Evolutionary conservation across 2,797 vertebrate species (phyloP).

Genomic region (Cuniculus paca): DNA sequence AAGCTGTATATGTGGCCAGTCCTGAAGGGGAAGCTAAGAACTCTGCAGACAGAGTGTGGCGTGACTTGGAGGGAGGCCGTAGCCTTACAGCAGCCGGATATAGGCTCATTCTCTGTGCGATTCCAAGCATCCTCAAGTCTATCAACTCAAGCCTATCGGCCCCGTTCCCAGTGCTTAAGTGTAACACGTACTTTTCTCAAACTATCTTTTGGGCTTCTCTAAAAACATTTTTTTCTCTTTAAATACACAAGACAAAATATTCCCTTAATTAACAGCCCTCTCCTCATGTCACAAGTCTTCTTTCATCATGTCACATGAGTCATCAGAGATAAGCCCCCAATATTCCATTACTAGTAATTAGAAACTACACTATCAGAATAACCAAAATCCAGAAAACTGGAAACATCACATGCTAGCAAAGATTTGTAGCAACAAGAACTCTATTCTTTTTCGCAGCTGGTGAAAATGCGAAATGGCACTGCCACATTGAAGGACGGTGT

Average conservation of each 20-base stretch:
- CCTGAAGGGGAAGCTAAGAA: neutral
- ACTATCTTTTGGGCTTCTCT: neutral
- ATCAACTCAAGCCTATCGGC: neutral
- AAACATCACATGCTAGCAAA: neutral
- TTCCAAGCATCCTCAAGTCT: neutral
- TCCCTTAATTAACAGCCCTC: neutral
- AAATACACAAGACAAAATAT: neutral
- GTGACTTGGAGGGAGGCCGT: too few species aligned
- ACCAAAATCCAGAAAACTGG: neutral
- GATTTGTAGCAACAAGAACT: neutral
- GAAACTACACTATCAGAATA: too few species aligned
- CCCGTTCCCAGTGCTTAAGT: neutral
- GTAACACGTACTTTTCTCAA: neutral
- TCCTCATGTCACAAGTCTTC: too few species aligned
- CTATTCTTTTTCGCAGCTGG: neutral
- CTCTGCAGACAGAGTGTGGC: neutral
- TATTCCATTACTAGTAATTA: too few species aligned
- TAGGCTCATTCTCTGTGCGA: neutral
- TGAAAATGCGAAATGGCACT: neutral
- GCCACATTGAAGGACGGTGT: neutral
- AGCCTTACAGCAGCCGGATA: neutral
- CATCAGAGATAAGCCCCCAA: too few species aligned
- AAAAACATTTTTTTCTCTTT: neutral
- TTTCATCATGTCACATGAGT: too few species aligned
- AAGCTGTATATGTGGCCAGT: too few species aligned